Evolutionary conservation across 2,113 vertebrate genomes (phyloP).

Genomic region (Ctenodactylus gundi): DNA sequence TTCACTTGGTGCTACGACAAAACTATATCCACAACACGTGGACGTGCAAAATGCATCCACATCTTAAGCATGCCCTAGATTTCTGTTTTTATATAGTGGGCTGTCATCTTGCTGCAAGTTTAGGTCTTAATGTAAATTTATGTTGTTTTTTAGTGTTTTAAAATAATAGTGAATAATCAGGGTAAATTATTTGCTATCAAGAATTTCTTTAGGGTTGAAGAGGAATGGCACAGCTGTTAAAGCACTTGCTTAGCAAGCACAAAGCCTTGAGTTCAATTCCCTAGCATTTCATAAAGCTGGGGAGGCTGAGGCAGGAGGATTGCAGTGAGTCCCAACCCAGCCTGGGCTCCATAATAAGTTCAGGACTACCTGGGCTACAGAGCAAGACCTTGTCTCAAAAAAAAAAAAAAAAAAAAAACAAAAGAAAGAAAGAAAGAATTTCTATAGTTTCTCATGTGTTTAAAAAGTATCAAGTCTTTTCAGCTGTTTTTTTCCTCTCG

Average conservation of each 20-base stretch:
- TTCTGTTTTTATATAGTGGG: background rate
- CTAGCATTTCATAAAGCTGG: too few species aligned
- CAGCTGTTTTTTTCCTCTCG: background rate
- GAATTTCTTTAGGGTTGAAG: background rate
- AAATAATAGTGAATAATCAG: background rate
- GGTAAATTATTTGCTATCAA: background rate
- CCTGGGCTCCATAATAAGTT: too few species aligned
- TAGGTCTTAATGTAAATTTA: background rate
- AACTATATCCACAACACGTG: rapidly evolving
- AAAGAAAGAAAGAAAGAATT: background rate
- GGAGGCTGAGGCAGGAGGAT: too few species aligned
- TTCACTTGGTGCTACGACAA: background rate
- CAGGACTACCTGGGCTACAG: too few species aligned
- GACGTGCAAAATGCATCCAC: background rate
- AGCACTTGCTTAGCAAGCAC: background rate
- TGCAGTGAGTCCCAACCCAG: too few species aligned
- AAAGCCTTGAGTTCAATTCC: too few species aligned
- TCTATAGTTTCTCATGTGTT: background rate
- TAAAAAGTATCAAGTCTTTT: background rate
- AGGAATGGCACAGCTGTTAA: too few species aligned
- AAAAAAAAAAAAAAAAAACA: too few species aligned
- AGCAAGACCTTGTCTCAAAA: too few species aligned
- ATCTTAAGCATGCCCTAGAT: background rate
- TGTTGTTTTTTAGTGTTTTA: background rate
- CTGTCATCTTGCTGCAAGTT: background rate